These are phyloP conservation scores for Hydractinia symbiolongicarpus DNA, from an alignment of 30 jellyfish, hydroid and myxozoan species.

Conservation along the genomic window DNA sequence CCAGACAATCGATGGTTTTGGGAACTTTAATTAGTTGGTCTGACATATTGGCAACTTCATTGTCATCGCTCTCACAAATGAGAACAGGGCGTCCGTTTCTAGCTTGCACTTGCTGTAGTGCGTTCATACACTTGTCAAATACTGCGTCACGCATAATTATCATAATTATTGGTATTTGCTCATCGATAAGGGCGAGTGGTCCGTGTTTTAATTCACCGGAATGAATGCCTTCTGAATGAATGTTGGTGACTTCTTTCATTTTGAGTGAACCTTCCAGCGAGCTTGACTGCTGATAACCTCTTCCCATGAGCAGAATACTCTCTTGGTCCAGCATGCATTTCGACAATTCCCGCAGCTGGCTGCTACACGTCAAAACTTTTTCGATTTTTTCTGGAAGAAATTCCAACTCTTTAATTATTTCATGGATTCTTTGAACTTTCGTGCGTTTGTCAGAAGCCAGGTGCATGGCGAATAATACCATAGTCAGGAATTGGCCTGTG, in stretches of 20 bases:
- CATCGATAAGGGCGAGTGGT: conserved; percentile 83
- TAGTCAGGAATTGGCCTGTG: conserved; percentile 73
- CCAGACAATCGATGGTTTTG: conserved; percentile 72
- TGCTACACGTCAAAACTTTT: conserved; percentile 42
- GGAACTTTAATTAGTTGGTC: conserved; percentile 42
- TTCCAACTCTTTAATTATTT: conserved; percentile 55
- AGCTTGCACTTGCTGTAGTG: conserved; percentile 81
- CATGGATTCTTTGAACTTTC: conserved; percentile 48
- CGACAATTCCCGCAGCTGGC: conserved; percentile 33
- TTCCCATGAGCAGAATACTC: conserved; percentile 71
- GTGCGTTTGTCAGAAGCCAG: conserved; percentile 67
- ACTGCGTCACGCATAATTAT: conserved; percentile 58
- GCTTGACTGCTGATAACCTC: conserved; percentile 88
- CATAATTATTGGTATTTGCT: conserved; percentile 78
- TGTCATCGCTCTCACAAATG: conserved; percentile 46
- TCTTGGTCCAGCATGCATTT: conserved; percentile 32
- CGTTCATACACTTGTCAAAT: conserved; percentile 80
- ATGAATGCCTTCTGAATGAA: conserved; percentile 90
- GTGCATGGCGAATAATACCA: conserved; percentile 67
- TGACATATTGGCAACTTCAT: conserved; percentile 18
- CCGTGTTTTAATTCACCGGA: conserved; percentile 98
- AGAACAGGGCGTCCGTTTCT: conserved; percentile 56
- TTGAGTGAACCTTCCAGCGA: conserved; percentile 94
- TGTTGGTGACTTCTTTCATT: conserved; percentile 71
- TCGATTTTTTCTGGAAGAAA: conserved; percentile 56